These are phyloP conservation scores for Luscinia luscinia DNA, from an alignment of 2,797 vertebrate genomes.

Conservation along the genomic window DNA sequence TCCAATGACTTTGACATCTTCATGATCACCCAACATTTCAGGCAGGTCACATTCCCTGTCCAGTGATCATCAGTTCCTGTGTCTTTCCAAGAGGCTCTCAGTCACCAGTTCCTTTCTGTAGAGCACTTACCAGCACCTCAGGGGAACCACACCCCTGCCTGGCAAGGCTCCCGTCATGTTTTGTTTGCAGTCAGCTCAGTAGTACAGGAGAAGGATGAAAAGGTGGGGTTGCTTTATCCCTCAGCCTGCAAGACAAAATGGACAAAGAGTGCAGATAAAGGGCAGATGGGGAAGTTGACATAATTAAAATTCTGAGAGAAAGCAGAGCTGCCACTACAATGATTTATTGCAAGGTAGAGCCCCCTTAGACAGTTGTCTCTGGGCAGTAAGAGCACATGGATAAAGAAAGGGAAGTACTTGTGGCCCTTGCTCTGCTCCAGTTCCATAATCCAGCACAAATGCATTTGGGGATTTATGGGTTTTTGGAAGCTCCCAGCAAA, in stretches of 20 bases:
- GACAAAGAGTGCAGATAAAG: background rate
- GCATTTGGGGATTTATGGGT: slow-evolving; percentile 51
- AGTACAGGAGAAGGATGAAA: background rate
- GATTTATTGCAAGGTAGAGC: background rate
- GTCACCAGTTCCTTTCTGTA: background rate
- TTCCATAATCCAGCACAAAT: slow-evolving; percentile 57
- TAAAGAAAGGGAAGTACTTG: background rate
- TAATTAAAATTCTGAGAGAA: background rate
- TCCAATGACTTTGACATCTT: background rate
- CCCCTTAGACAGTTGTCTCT: background rate
- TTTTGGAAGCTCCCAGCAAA: slow-evolving; percentile 63
- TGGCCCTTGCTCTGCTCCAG: slow-evolving; percentile 36
- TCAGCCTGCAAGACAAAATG: background rate
- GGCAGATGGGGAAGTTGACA: background rate
- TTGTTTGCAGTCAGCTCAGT: background rate
- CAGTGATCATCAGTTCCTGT: background rate
- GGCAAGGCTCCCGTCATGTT: background rate
- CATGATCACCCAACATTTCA: background rate
- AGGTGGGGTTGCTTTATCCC: background rate
- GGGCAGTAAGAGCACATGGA: background rate
- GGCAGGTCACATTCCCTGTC: background rate
- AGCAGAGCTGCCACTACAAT: background rate
- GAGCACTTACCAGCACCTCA: background rate
- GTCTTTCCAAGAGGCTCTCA: background rate
- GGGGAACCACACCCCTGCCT: background rate